Base-by-base conservation (phyloP, 2,113 vertebrate genomes). In the Plectropomus leopardus region DNA sequence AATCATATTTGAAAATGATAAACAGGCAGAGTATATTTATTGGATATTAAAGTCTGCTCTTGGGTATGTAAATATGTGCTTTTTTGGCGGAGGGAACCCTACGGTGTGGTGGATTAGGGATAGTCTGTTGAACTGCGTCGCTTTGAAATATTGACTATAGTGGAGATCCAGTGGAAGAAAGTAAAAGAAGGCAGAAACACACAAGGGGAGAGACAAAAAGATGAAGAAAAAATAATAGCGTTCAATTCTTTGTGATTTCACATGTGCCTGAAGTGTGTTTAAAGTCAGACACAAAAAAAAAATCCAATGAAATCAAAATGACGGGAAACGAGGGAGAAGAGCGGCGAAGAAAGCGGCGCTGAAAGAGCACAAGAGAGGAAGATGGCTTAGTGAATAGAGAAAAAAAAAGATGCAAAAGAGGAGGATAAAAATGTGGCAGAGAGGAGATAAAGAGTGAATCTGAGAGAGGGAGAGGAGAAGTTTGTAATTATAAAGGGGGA, bases 401-500 rank as follows among this genome's bases (percentile, higher is more conserved):
- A 30, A 32, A 44, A 67, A 42, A 26, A 28, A 30, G 45, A 76
- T 69, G 44, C 57, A 67, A 69, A 67, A 54, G 36, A 65, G 59
- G 0, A 80, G 68, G 66, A 80, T 78, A 44, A 28, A 69, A 79
- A 55, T 24, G 74, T 76, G 78, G 64, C 63, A n/a, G 68, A 23
- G 44, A 50, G 45, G 63, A 86, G 79, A 85, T 85, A 85, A 71
- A 86, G 84, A 66, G 71, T 4, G 65, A 83, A 76, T 66, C 21
- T 67, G 58, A 81, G 70, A 66, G 48, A 72, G 23, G 3, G 10
- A 53, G 15, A 60, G 70, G 58, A 59, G 53, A 83, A 85, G 80
- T 89, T 86, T 82, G 80, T 86, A 89, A 89, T 89, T 89, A 88
- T 68, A 73, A 82, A 86, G 69, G 45, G 53, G 48, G 44, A 70